Base-by-base conservation (phyloP, 2,888 invertebrate genomes). In the Tiliacea aurago region DNA sequence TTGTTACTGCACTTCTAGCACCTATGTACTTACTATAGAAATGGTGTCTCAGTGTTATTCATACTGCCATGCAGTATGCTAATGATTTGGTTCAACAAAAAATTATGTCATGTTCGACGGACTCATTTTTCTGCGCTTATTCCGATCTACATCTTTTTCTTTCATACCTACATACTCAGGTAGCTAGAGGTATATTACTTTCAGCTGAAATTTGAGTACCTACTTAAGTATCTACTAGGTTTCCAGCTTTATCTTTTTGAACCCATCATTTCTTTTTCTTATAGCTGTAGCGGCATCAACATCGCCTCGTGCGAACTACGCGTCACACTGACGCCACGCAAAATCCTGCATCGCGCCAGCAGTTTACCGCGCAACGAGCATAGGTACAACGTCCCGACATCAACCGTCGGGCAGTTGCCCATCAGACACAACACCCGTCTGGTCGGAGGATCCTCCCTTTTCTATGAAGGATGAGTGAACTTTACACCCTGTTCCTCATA, bases 11-110 rank as follows among this genome's bases (percentile, higher is more conserved):
- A 47, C 20, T 47, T 37, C 4, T 37, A 56, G 33, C n/a, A 53
- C n/a, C 11, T 53, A n/a, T 18, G 28, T 18, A 37, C n/a, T 4
- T 15, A 15, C 13, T 37, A 6, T 10, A 18, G 23, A 43, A 43
- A 62, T 45, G 18, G 62, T 23, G 61, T 61, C 43, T n/a, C 37
- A n/a, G 59, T 58, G 6, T n/a, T 61, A 18, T 61, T 43, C 23
- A 43, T 18, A 41, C 41, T 61, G 43, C 43, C 10, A 18, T 43
- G 10, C 41, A 61, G 4, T 43, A 43, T 18, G 9, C 20, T 37
- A 37, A 37, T 58, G 6, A 13, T 37, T 18, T 18, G 2, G 23
- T 41, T 13, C 3, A 58, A 58, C 20, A 58, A 58, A 11, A 33
- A 58, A 20, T 58, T 0, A 37, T 20, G 33, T 56, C 18, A 28